Percentiles rank a stretch among this genome's conserved stretches.
These are phyloP conservation scores for Drosophila auraria DNA, from an alignment of 1,140 invertebrate genomes.

Conservation along the genomic window DNA sequence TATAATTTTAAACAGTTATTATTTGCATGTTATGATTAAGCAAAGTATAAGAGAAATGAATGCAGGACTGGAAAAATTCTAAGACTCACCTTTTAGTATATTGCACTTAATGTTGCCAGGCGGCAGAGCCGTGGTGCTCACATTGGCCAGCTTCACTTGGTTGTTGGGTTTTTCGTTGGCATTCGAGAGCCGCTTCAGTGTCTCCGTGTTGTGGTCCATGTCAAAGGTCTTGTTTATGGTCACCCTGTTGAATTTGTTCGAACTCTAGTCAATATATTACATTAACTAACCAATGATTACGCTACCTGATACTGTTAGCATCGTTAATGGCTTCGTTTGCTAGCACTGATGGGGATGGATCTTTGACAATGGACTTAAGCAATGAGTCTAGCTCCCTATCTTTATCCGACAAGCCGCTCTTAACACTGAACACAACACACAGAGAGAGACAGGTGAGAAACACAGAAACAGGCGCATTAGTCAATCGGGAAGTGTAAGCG, in stretches of 20 bases:
- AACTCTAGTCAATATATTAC: constrained; percentile 57
- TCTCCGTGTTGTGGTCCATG: constrained; percentile 87
- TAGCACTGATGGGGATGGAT: constrained; percentile 86
- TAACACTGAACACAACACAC: constrained; percentile 83
- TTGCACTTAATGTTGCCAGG: constrained; percentile 97
- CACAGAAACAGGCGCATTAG: constrained; percentile 69
- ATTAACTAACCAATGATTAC: constrained; percentile 53
- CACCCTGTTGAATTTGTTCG: constrained; percentile 81
- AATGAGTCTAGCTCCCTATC: constrained; percentile 87
- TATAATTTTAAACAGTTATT: constrained; percentile 3
- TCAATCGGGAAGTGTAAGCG: constrained; percentile 54
- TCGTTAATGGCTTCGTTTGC: constrained; percentile 86
- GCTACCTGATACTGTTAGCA: constrained; percentile 85
- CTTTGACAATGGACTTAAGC: constrained; percentile 87
- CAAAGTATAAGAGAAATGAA: background rate
- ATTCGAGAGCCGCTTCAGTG: constrained; percentile 86
- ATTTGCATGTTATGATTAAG: background rate
- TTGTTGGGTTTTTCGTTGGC: constrained; percentile 89
- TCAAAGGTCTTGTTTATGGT: constrained; percentile 87
- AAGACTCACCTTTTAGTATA: constrained; percentile 93
- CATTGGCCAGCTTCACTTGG: constrained; percentile 87
- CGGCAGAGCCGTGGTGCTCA: constrained; percentile 89
- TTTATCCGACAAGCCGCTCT: constrained; percentile 86
- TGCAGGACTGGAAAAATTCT: background rate
- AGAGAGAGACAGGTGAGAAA: constrained; percentile 57